A percentile compares a stretch with the other conserved stretches of the same genome.
Conservation (phyloP, 1,140 invertebrate genomes). For the Bombus superbus region DNA sequence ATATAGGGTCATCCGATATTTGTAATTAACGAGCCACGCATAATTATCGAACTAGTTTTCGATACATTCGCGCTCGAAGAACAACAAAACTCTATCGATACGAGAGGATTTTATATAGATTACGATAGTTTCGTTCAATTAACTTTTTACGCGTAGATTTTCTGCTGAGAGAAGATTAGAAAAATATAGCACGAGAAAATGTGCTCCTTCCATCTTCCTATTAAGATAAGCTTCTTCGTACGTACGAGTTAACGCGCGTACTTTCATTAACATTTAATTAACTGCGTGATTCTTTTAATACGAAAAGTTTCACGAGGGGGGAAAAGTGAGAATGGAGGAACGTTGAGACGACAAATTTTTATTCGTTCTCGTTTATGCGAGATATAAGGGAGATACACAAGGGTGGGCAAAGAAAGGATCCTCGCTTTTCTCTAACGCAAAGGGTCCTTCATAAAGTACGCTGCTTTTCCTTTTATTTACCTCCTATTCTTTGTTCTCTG, state of each 20-base stretch:
- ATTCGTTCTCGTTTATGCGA: neutral
- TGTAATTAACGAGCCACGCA: neutral
- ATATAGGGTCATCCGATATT: neutral
- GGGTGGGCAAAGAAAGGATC: neutral
- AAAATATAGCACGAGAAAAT: neutral
- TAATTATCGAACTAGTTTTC: neutral
- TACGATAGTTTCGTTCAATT: no score
- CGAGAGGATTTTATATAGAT: no score
- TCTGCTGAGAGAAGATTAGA: neutral
- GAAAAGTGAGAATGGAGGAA: no score
- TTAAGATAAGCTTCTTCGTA: neutral
- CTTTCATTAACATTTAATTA: neutral
- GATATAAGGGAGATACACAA: no score
- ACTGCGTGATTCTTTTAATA: no score
- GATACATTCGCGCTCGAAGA: no score
- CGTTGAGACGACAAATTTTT: neutral
- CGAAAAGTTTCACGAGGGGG: neutral
- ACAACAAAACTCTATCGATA: neutral
- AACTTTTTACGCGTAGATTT: no score
- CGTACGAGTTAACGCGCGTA: neutral
- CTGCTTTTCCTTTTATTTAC: conserved; percentile 35
- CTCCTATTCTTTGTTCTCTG: conserved; percentile 60
- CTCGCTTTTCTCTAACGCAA: neutral
- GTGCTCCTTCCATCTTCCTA: neutral
- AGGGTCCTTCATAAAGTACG: conserved; percentile 17